Percentiles rank a stretch among this genome's conserved stretches.
phyloP scores from a whole-genome alignment of 2,113 vertebrate species.

The Pollachius pollachius region DNA sequence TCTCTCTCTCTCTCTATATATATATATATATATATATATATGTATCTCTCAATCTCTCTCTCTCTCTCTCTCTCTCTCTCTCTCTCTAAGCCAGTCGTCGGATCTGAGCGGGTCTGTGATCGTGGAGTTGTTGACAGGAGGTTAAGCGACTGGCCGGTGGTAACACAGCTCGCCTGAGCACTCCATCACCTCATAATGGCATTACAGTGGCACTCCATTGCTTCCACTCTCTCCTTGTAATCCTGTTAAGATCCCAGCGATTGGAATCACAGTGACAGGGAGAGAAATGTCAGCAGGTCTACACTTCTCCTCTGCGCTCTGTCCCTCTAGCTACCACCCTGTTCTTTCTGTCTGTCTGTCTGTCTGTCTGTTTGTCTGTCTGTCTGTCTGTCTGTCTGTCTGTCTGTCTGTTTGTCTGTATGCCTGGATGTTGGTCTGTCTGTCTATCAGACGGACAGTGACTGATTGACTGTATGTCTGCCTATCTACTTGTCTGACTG shows the following conservation, averaged over 20 bases:
- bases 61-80: background rate
- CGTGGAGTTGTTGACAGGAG: slow-evolving; percentile 62
- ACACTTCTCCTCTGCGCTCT: background rate
- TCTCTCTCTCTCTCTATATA: no score
- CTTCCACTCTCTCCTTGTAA: slow-evolving; percentile 64
- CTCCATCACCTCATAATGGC: slow-evolving; percentile 72
- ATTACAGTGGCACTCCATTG: slow-evolving; percentile 66
- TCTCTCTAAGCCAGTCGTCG: slow-evolving; percentile 1
- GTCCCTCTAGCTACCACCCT: background rate
- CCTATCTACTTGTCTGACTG: slow-evolving; percentile 10
- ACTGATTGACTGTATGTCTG: background rate
- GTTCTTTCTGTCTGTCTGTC: background rate
- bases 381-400: no score
- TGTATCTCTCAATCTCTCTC: background rate
- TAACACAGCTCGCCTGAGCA: slow-evolving; percentile 66
- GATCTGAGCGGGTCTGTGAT: slow-evolving; percentile 31
- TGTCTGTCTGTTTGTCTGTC: no score
- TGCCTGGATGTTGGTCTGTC: no score
- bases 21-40: no score
- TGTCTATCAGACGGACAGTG: no score
- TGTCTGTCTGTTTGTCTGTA: background rate
- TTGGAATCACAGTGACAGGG: slow-evolving; percentile 62
- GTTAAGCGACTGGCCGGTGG: slow-evolving; percentile 70
- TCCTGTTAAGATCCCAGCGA: slow-evolving; percentile 68
- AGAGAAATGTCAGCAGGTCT: slow-evolving; percentile 47